phyloP scores from a whole-genome alignment of 2,113 vertebrate species.

The Poeciliopsis retropinna region DNA sequence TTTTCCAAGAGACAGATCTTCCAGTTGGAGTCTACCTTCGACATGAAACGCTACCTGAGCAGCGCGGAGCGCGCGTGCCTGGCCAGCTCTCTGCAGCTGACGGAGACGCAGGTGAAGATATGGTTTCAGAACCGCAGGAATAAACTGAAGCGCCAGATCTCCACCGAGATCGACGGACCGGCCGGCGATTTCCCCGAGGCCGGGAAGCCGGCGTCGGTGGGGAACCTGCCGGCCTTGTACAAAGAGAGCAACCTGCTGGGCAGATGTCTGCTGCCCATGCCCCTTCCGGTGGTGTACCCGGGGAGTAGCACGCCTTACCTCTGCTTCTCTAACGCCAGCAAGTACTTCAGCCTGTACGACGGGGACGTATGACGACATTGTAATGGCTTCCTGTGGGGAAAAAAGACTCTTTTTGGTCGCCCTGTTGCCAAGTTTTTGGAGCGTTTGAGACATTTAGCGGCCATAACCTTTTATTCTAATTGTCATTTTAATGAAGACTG shows the following conservation, averaged over 20 bases:
- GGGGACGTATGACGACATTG: conserved; percentile 82
- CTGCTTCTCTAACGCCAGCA: conserved; percentile 85
- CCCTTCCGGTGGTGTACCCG: conserved; percentile 84
- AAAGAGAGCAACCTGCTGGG: conserved; percentile 84
- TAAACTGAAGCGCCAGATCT: conserved; percentile 88
- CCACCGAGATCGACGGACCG: conserved; percentile 82
- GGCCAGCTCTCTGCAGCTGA: conserved; percentile 84
- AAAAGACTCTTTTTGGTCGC: conserved; percentile 44
- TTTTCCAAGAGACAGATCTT: conserved; percentile 91
- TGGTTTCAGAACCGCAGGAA: conserved; percentile 88
- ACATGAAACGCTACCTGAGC: conserved; percentile 88
- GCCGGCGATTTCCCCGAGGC: conserved; percentile 68
- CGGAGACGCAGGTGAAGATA: conserved; percentile 86
- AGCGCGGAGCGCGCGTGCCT: conserved; percentile 86
- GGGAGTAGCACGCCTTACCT: conserved; percentile 84
- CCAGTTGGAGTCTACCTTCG: conserved; percentile 90
- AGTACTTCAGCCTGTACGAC: conserved; percentile 86
- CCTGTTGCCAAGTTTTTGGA: conserved; percentile 60
- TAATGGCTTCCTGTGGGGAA: conserved; percentile 6
- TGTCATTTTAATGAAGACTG: conserved; percentile 39
- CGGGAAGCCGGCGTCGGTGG: conserved; percentile 72
- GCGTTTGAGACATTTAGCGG: conserved; percentile 53
- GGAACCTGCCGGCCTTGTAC: conserved; percentile 81
- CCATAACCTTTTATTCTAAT: conserved; percentile 13
- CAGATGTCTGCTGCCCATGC: conserved; percentile 85